Evolutionary conservation across 2,797 vertebrate species (phyloP).

Genomic region (Schizothorax lantsangensis): DNA sequence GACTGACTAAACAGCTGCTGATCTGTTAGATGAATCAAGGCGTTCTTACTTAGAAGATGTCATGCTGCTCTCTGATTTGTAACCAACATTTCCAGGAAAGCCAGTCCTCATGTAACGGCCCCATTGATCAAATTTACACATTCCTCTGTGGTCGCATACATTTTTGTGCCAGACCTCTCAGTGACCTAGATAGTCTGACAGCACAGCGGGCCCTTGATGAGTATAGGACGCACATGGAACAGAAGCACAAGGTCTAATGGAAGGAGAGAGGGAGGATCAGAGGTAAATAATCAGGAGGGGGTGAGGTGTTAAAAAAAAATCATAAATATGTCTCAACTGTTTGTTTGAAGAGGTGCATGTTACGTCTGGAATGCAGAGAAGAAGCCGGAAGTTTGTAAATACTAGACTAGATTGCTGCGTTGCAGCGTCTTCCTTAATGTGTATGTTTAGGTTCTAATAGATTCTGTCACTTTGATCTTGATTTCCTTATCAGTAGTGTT

Average conservation of each 20-base stretch:
- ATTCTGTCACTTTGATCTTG: slow-evolving; percentile 12
- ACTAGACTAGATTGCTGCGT: not conserved
- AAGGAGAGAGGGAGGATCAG: slow-evolving; percentile 24
- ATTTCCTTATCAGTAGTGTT: not conserved
- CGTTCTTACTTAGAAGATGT: slow-evolving; percentile 13
- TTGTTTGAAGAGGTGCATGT: not conserved
- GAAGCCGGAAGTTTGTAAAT: slow-evolving; percentile 26
- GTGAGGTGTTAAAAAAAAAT: not conserved
- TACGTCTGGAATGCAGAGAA: slow-evolving; percentile 35
- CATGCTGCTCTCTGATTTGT: slow-evolving; percentile 27
- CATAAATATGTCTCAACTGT: slow-evolving; percentile 33
- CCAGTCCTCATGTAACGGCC: slow-evolving; percentile 37
- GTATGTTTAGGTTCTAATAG: not conserved
- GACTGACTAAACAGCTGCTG: slow-evolving; percentile 22
- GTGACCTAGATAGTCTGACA: slow-evolving; percentile 31
- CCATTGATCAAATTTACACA: slow-evolving; percentile 35
- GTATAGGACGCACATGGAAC: slow-evolving; percentile 13
- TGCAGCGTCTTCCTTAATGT: not conserved
- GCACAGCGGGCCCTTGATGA: slow-evolving; percentile 17
- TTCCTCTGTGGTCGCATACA: slow-evolving; percentile 13
- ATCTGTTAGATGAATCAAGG: slow-evolving; percentile 26
- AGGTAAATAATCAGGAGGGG: not conserved
- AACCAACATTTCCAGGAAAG: slow-evolving; percentile 36
- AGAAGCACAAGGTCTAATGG: slow-evolving; percentile 18
- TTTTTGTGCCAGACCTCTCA: slow-evolving; percentile 37